Evolutionary conservation across 1,140 invertebrate species (phyloP), one percentile per base, ranked within the genome.

Genomic region (Apocrypta bakeri): DNA sequence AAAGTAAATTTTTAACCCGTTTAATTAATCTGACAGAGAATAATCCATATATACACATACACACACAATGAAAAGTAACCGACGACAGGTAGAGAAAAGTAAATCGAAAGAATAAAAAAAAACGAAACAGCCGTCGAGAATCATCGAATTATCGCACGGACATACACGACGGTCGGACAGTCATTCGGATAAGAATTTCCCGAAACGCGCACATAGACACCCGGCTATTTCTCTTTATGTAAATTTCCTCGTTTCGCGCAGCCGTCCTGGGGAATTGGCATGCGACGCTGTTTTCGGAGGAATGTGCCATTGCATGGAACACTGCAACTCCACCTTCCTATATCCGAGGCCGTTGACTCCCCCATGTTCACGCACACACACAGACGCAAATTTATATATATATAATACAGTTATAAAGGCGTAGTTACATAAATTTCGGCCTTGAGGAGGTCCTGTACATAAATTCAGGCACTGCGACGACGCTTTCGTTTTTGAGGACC

Each of bases 171-270:
- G 56, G 21, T 12, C n/a, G 24, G 31, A 40, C 61, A 31, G 61
- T 8, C n/a, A 37, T 48, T 63, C 24, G 48, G 73, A 63, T 77
- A 77, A 77, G 75, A 48, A 66, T 78, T 68, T 42, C 11, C 71
- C 61, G 31, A 40, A 71, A 72, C 17, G 61, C 76, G 21, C 42
- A 56, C 48, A 17, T 8, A 17, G 27, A 17, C 27, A 42, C 25
- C 3, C 12, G 42, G 69, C 79, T 33, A 75, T 81, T 81, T 81
- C 79, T 81, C 71, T 81, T 75, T 81, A 81, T 81, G 79, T 33
- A 81, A 81, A 81, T 81, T 61, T 40, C n/a, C 66, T 79, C 76
- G 64, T 79, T 79, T 25, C 48, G 71, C 33, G n/a, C 79, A 56
- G 69, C 33, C 37, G 37, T n/a, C 33, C 63, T 63, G 71, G 61